Evolutionary conservation across 2,797 vertebrate genomes (phyloP).

Genomic region (Anguilla pacifica): DNA sequence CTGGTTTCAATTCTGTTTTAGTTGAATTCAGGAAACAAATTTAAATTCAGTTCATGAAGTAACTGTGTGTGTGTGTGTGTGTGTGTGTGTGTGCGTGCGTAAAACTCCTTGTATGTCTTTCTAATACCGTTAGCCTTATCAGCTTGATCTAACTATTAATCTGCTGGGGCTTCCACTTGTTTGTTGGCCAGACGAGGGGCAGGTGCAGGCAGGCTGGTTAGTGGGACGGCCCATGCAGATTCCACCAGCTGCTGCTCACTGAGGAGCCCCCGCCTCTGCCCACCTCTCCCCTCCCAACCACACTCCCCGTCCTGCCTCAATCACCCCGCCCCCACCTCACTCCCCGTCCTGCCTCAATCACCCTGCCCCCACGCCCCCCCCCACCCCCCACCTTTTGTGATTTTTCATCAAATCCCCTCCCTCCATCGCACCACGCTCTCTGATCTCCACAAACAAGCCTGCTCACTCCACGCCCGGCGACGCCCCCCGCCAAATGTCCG

Average conservation of each 20-base stretch:
- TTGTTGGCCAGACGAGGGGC: conserved; percentile 16
- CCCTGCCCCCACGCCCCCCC: neutral
- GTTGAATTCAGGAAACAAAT: no score
- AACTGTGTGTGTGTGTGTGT: neutral
- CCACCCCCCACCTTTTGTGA: neutral
- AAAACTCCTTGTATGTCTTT: neutral
- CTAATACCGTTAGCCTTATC: neutral
- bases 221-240: neutral
- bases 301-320: no score
- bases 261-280: conserved; percentile 6
- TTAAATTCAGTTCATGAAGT: neutral
- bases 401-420: neutral
- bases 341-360: neutral
- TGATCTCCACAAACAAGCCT: conserved; percentile 12
- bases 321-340: no score
- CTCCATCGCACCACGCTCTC: neutral
- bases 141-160: neutral
- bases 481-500: neutral
- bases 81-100: neutral
- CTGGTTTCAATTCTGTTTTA: neutral
- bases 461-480: neutral
- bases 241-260: conserved; percentile 28
- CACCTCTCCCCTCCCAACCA: neutral
- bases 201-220: conserved; percentile 12
- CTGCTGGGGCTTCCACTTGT: conserved; percentile 1